Evolutionary conservation across 2,113 vertebrate species (phyloP).

Genomic region (Pseudois nayaur): DNA sequence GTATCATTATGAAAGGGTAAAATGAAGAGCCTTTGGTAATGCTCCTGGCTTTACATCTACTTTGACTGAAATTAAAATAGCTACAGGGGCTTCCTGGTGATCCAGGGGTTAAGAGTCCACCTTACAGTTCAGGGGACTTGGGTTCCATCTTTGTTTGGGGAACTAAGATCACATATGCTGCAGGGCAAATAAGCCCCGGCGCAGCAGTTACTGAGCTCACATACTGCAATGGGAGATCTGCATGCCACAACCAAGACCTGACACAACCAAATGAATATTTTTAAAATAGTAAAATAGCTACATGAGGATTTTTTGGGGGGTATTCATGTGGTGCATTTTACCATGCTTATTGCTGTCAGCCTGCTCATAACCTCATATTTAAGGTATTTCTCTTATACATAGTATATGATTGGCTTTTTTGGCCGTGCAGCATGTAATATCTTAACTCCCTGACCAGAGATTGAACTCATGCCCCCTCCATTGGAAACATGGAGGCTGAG

Average conservation of each 20-base stretch:
- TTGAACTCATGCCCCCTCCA: neutral
- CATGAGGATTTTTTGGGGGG: neutral
- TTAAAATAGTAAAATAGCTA: neutral
- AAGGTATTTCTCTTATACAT: neutral
- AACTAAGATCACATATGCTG: neutral
- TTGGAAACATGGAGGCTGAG: neutral
- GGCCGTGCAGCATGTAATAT: neutral
- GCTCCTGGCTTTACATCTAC: neutral
- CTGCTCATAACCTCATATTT: neutral
- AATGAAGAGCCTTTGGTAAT: neutral
- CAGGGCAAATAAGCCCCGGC: neutral
- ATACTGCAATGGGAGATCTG: neutral
- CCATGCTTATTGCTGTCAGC: neutral
- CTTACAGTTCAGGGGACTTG: neutral
- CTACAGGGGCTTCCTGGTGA: neutral
- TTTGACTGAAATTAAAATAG: neutral
- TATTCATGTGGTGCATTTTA: neutral
- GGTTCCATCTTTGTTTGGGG: neutral
- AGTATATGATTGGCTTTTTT: neutral
- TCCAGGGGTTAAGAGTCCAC: neutral
- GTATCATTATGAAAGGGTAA: neutral
- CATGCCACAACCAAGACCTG: neutral
- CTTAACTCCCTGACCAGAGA: neutral
- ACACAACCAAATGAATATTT: neutral
- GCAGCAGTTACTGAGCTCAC: neutral